Evolutionary conservation across 2,888 invertebrate species (phyloP), one percentile per base, ranked within the genome.

Genomic region (Trichopria drosophilae): DNA sequence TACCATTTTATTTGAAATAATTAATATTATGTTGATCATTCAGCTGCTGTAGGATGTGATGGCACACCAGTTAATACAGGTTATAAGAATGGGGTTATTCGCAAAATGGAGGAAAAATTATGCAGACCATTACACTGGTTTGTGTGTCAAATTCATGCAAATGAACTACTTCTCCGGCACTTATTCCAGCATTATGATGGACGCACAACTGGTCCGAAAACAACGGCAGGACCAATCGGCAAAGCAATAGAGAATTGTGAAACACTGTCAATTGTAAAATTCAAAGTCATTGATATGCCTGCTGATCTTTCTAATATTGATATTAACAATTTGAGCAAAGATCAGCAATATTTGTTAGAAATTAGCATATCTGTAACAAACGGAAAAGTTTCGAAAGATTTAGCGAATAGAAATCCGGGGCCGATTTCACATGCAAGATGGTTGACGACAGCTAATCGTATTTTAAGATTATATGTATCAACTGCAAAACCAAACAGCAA

Each of bases 191-290:
- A 29, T 24, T 40, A 40, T 19, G 45, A 51, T 41, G 51, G 46
- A 3, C n/a, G 29, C n/a, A 36, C 26, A 41, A 51, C 55, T 23
- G 66, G 66, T n/a, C 65, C 66, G 24, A 37, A 12, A 32, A 37
- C 41, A 10, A 67, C 59, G 53, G 50, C 51, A 13, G 64, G 65
- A 6, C 51, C 58, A 39, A 57, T 68, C n/a, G 63, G 64, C 36
- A 67, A 63, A 57, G 6, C 9, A 9, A 42, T 63, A 19, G 39
- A 41, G 13, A 50, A 2, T 26, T 45, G 51, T 23, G 45, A 51
- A 28, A 35, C 22, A 6, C 4, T 45, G 7, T 29, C 35, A 9
- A 10, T 41, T 20, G 40, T 40, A 9, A 22, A 45, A 4, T 51
- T 45, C 35, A n/a, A 45, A 6, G 16, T 40, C 15, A 6, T 51